A percentile compares a stretch with the other conserved stretches of the same genome.
Conservation (phyloP, 2,113 vertebrate genomes). For the Eira barbara region DNA sequence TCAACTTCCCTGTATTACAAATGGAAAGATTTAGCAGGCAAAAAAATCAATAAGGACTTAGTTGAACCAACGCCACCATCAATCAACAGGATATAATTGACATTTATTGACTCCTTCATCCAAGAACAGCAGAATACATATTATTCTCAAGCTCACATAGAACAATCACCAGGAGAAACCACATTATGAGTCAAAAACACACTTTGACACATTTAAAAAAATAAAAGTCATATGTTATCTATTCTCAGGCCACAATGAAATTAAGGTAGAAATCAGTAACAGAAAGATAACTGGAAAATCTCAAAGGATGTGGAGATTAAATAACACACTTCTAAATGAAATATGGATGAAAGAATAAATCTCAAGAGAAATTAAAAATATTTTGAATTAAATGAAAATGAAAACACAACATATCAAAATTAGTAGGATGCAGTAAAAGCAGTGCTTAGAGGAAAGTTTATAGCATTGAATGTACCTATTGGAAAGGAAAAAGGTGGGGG, state of each 20-base stretch:
- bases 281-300: not conserved
- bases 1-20: not conserved
- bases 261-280: not conserved
- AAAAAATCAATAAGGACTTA: slow-evolving; percentile 22
- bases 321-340: not conserved
- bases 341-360: not conserved
- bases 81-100: not conserved
- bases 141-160: not conserved
- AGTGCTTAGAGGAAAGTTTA: not conserved
- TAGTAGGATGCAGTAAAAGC: not conserved
- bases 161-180: not conserved
- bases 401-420: not conserved
- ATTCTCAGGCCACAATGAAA: not conserved
- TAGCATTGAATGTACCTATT: not conserved
- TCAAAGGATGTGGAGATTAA: not conserved
- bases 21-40: not conserved
- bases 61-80: not conserved
- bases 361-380: not conserved
- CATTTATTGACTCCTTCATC: not conserved
- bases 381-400: not conserved
- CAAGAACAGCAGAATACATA: not conserved
- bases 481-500: not conserved
- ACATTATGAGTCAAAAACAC: not conserved
- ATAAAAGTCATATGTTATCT: not conserved
- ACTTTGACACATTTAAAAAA: not conserved